A percentile compares a stretch with the other conserved stretches of the same genome.
Evolutionary conservation across 2,888 invertebrate species (phyloP).

Genomic region (Carterocephalus palaemon): DNA sequence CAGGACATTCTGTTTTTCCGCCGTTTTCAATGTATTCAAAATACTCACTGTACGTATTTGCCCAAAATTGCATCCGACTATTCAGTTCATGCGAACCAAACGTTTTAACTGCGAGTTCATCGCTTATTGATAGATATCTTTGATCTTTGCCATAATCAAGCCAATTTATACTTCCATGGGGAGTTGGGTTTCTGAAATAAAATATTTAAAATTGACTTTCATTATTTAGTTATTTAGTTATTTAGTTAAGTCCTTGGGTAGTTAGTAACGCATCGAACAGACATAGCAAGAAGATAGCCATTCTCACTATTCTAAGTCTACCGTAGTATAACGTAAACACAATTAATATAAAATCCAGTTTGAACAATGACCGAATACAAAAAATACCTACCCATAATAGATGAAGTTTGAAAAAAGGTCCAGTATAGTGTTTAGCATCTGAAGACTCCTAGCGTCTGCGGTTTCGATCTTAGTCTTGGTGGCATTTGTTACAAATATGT

Average conservation of each 20-base stretch:
- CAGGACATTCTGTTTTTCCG: not conserved
- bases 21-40: constrained; percentile 26
- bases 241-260: too few species aligned
- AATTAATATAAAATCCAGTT: too few species aligned
- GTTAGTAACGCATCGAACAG: too few species aligned
- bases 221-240: too few species aligned
- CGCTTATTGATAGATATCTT: constrained; percentile 33
- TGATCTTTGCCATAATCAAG: constrained; percentile 26
- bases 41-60: constrained; percentile 34
- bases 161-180: constrained; percentile 28
- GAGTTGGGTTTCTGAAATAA: constrained; percentile 36
- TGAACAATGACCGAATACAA: too few species aligned
- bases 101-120: constrained; percentile 24
- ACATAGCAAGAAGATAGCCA: too few species aligned
- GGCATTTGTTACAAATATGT: constrained; percentile 30
- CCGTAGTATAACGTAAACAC: too few species aligned
- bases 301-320: too few species aligned
- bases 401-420: constrained; percentile 35
- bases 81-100: not conserved
- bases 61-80: constrained; percentile 36
- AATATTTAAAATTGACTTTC: too few species aligned
- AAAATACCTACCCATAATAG: constrained; percentile 32
- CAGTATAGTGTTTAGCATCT: constrained; percentile 28
- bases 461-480: constrained; percentile 28
- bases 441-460: constrained; percentile 27